Evolutionary conservation across 2,797 vertebrate genomes (phyloP), one percentile per base, ranked within the genome.

Genomic region (Sebastes nivosus): DNA sequence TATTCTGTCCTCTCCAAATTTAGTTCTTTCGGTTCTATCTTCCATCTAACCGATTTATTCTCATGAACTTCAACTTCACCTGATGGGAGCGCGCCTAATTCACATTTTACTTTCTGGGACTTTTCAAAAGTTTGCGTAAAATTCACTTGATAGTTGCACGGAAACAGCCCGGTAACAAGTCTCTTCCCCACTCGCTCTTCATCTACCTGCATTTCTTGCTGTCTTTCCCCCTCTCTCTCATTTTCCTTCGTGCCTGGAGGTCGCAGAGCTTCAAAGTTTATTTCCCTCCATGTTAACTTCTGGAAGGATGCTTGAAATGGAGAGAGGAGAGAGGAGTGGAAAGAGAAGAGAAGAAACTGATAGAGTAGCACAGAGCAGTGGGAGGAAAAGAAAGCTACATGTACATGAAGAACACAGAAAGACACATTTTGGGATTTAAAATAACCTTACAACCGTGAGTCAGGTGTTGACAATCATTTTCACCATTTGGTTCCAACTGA

Each of bases 251-350:
- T 27, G 64, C 93, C 95, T 94, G 94, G 96, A 92, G 93, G 94
- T 93, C 75, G 93, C 88, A 77, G 81, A 92, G 91, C 95, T 96
- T 95, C 93, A 94, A 95, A 96, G 90, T 95, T 95, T 75, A 91
- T 93, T 92, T 87, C 81, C 67, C 84, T 82, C 80, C 86, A 85
- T 87, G 90, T 87, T 93, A 92, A 91, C 86, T 85, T 87, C 63
- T 82, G 83, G 87, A 77, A 27, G 75, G 80, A 84, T 61, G 76
- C 79, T 90, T 88, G 91, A 94, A 94, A 94, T 94, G 83, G 85
- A 85, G 79, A 90, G 76, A 72, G 63, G 50, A 71, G 86, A 90
- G 76, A 75, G 63, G 50, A 71, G 86, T 6, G 42, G 50, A 24
- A 79, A 72, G 77, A 63, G 69, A 76, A 68, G 64, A 71, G 70